Evolutionary conservation across 2,888 invertebrate species (phyloP).

Genomic region (Sinelater perroti): DNA sequence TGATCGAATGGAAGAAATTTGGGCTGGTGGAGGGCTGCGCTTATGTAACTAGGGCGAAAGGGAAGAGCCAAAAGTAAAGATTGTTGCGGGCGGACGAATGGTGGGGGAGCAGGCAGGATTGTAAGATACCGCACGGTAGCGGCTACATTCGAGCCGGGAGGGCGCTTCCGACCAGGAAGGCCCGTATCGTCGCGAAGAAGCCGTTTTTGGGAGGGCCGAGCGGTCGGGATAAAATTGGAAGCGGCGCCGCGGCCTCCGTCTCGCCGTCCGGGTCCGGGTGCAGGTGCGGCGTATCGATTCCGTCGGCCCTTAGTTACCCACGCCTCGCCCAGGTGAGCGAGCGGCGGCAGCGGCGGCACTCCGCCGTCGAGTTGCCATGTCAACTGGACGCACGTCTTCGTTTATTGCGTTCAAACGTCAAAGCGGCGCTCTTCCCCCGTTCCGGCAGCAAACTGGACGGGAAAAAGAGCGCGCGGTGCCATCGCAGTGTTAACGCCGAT

Average conservation of each 20-base stretch:
- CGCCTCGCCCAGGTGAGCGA: conserved; percentile 45
- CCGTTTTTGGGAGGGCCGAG: conserved; percentile 23
- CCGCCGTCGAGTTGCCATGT: conserved; percentile 52
- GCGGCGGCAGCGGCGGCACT: conserved; percentile 43
- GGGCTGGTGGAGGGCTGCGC: no score
- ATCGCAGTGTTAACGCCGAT: conserved; percentile 17
- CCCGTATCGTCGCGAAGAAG: conserved; percentile 12
- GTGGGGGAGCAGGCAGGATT: no score
- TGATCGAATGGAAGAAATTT: no score
- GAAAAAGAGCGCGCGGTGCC: conserved; percentile 14
- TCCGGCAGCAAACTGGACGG: conserved; percentile 7
- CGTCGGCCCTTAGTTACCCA: conserved; percentile 47
- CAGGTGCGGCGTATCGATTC: conserved; percentile 50
- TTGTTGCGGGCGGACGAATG: no score
- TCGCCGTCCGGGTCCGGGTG: conserved; percentile 34
- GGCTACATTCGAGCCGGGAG: no score
- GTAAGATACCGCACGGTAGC: no score
- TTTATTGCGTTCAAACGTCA: conserved; percentile 42
- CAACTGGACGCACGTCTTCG: conserved; percentile 48
- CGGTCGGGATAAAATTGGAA: conserved; percentile 38
- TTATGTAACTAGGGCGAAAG: no score
- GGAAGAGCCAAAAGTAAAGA: no score
- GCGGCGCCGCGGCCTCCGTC: conserved; percentile 31
- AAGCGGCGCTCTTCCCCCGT: conserved; percentile 13
- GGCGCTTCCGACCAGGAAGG: no score